Base-by-base conservation (phyloP, 2,797 vertebrate species). In the Eulemur rubriventer region DNA sequence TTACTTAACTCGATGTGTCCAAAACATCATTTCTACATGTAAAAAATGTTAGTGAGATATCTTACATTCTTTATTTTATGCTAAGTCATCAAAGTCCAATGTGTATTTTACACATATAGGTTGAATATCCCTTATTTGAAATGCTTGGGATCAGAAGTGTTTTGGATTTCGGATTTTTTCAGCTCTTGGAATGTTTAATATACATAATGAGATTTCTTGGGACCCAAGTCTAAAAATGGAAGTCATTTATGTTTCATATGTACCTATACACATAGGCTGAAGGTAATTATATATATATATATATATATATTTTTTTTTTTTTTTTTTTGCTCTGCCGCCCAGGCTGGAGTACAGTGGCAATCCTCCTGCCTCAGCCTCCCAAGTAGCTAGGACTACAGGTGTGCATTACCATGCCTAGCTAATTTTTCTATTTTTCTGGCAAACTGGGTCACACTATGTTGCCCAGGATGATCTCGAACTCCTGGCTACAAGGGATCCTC, bases 11-110 rank as follows among this genome's bases (percentile, higher is more conserved):
- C 16, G 48, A n/a, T 7, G 61, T 61, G 61, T 30, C 43, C 55
- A 89, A 93, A 96, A 63, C 88, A 90, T 46, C 22, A 70, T 73
- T 91, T 81, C 20, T 84, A 79, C 24, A 48, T 5, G 52, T 35
- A 65, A 48, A 92, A 81, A 94, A 55, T 61, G 67, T 61, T 46
- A 90, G 33, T 82, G 73, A 89, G n/a, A 35, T 61, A 85, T 22
- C 72, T 83, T 80, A 30, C 2, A 30, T 85, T 94, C 55, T 52
- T 4, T 61, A 75, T 91, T 73, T 75, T 33, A 35, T 24, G 38
- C 79, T 17, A 41, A 59, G 35, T 67, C 80, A 95, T 92, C 67
- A 38, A 89, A 95, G 48, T 63, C 20, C 61, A 70, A n/a, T 78
- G 35, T 81, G 28, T 50, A 61, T 72, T 93, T 92, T 84, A 80